These are phyloP conservation scores for Pangasius larnaudii DNA, from an alignment of 2,797 vertebrate species.

Conservation along the genomic window DNA sequence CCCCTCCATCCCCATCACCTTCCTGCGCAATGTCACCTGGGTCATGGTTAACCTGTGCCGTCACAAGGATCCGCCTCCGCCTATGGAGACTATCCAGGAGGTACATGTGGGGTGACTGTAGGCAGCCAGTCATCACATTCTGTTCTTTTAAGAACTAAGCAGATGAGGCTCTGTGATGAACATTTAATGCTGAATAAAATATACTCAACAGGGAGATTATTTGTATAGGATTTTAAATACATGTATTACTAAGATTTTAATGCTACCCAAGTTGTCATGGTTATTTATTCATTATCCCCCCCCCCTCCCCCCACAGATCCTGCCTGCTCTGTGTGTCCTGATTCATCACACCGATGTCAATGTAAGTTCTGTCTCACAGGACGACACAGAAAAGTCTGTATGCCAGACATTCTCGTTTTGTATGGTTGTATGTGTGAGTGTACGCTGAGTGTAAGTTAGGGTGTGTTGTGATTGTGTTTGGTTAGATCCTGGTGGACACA, in stretches of 20 bases:
- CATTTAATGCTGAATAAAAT: too few species aligned
- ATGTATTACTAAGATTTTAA: not conserved
- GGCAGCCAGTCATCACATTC: not conserved
- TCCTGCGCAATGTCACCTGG: conserved; percentile 99
- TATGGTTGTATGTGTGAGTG: not conserved
- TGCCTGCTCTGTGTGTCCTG: conserved; percentile 95
- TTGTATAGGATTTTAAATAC: not conserved
- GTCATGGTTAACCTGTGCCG: conserved; percentile 99
- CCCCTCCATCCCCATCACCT: conserved; percentile 99
- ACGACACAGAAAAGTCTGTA: not conserved
- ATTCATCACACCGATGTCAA: conserved; percentile 99
- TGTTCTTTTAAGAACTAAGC: not conserved
- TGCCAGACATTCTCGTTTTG: not conserved
- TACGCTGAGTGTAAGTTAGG: not conserved
- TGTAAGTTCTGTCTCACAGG: conserved; percentile 79
- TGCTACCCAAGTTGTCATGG: not conserved
- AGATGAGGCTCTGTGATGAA: not conserved
- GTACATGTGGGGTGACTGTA: conserved; percentile 63
- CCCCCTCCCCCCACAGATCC: conserved; percentile 79
- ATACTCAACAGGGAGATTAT: not conserved
- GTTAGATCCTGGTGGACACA: conserved; percentile 96
- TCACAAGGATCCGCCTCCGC: conserved; percentile 98
- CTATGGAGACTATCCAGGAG: conserved; percentile 99
- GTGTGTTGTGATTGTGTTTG: not conserved
- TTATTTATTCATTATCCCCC: not conserved